Percentiles rank a stretch among this genome's conserved stretches.
phyloP scores from a whole-genome alignment of 2,888 invertebrate species.

The Synergus itoensis region DNA sequence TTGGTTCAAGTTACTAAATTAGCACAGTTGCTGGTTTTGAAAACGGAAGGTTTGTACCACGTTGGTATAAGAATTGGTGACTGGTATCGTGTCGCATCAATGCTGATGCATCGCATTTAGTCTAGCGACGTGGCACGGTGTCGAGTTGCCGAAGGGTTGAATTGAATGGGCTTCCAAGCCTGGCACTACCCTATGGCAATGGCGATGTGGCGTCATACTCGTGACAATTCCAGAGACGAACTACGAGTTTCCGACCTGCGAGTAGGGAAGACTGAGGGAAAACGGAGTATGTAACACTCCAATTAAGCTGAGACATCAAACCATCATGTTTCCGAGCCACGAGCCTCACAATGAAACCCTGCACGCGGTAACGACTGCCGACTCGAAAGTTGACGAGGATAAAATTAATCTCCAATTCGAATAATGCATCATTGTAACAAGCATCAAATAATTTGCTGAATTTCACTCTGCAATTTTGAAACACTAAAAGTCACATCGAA shows the following conservation, averaged over 20 bases:
- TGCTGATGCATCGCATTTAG: slow-evolving; percentile 46
- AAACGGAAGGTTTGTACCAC: slow-evolving; percentile 11
- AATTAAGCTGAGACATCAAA: slow-evolving; percentile 72
- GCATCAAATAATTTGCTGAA: slow-evolving; percentile 29
- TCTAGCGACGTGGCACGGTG: slow-evolving; percentile 40
- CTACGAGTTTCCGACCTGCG: slow-evolving; percentile 29
- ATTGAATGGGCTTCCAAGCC: slow-evolving; percentile 47
- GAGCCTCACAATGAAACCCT: slow-evolving; percentile 66
- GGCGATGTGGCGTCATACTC: slow-evolving; percentile 53
- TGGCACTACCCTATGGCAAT: slow-evolving; percentile 47
- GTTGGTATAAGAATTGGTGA: slow-evolving; percentile 17
- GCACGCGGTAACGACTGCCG: slow-evolving; percentile 42
- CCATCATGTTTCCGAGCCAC: slow-evolving; percentile 62
- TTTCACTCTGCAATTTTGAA: slow-evolving; percentile 1
- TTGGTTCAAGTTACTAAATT: slow-evolving; percentile 26
- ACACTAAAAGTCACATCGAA: slow-evolving; percentile 19
- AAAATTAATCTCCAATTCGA: slow-evolving; percentile 35
- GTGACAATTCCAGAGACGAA: slow-evolving; percentile 61
- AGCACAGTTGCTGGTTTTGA: slow-evolving; percentile 17
- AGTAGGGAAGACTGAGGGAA: slow-evolving; percentile 53
- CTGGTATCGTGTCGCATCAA: slow-evolving; percentile 34
- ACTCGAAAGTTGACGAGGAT: slow-evolving; percentile 25
- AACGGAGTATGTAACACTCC: slow-evolving; percentile 68
- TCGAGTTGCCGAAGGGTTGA: slow-evolving; percentile 49
- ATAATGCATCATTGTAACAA: slow-evolving; percentile 23